A percentile compares a stretch with the other conserved stretches of the same genome.
Conservation (phyloP, 2,113 vertebrate genomes). For the Oenanthe oenanthe region DNA sequence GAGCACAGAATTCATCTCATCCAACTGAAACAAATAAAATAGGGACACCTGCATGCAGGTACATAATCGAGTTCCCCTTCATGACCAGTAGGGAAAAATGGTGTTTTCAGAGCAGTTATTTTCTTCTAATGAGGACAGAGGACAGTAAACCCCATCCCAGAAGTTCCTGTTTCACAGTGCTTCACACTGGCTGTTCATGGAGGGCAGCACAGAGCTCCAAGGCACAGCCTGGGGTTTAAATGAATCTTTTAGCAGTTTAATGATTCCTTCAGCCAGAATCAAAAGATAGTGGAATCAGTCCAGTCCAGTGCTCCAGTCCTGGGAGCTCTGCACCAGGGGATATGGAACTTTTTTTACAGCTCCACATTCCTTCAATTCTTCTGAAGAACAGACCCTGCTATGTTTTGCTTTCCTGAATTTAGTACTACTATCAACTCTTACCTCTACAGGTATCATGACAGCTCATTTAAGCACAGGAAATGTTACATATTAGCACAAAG, state of each 20-base stretch:
- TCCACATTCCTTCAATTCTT: not conserved
- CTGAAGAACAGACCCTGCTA: not conserved
- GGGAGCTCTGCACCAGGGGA: not conserved
- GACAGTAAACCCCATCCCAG: not conserved
- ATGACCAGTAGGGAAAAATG: rapidly evolving
- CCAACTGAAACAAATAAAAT: not conserved
- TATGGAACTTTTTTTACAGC: not conserved
- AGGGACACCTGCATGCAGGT: not conserved
- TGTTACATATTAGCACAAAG: not conserved
- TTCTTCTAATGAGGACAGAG: not conserved
- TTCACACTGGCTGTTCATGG: rapidly evolving
- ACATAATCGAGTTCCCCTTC: rapidly evolving
- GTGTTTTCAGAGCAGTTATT: not conserved
- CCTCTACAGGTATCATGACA: not conserved
- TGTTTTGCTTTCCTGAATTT: not conserved
- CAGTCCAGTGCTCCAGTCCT: not conserved
- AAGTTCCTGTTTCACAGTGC: not conserved
- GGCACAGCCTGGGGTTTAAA: not conserved
- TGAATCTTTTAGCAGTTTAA: not conserved
- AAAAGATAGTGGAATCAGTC: not conserved
- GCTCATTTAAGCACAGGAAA: not conserved
- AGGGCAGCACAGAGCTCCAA: not conserved
- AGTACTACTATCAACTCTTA: not conserved
- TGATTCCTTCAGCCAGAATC: not conserved
- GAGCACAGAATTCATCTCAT: not conserved